Conservation (phyloP, 1,140 invertebrate species). For the Caenorhabditis inopinata region DNA sequence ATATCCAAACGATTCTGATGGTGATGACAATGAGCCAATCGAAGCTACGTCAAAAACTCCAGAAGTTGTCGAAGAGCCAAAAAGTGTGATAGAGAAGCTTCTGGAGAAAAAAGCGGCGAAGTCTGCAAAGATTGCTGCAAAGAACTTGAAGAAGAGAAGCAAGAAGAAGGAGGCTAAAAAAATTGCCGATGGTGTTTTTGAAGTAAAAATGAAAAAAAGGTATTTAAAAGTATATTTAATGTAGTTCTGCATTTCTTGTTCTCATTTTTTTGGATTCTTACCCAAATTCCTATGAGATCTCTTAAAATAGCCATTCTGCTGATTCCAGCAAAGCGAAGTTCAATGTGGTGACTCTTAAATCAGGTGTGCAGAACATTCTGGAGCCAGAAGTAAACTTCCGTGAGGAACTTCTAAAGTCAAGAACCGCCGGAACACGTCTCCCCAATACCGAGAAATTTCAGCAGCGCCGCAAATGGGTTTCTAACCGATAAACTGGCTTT, state of each 20-base stretch:
- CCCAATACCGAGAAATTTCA: not conserved
- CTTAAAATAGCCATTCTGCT: too few species aligned
- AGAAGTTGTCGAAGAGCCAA: not conserved
- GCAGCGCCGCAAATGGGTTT: not conserved
- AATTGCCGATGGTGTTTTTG: not conserved
- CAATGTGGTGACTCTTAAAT: not conserved
- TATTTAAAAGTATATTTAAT: too few species aligned
- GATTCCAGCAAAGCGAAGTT: not conserved
- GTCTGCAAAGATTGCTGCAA: not conserved
- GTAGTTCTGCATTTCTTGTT: too few species aligned
- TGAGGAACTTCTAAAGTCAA: slow-evolving; percentile 13
- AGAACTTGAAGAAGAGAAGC: slow-evolving; percentile 18
- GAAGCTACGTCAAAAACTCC: not conserved
- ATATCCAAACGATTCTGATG: not conserved
- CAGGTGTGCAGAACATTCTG: not conserved
- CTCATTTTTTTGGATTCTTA: too few species aligned
- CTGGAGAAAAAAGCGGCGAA: not conserved
- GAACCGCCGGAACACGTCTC: not conserved
- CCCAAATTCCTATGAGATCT: too few species aligned
- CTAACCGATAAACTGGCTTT: too few species aligned
- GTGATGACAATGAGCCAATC: not conserved
- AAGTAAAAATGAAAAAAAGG: slow-evolving; percentile 21
- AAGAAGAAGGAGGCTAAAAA: slow-evolving; percentile 3
- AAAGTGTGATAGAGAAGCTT: not conserved
- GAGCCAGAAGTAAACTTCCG: slow-evolving; percentile 12